phyloP scores from a whole-genome alignment of 1,140 invertebrate species.

The Chymomyza costata region DNA sequence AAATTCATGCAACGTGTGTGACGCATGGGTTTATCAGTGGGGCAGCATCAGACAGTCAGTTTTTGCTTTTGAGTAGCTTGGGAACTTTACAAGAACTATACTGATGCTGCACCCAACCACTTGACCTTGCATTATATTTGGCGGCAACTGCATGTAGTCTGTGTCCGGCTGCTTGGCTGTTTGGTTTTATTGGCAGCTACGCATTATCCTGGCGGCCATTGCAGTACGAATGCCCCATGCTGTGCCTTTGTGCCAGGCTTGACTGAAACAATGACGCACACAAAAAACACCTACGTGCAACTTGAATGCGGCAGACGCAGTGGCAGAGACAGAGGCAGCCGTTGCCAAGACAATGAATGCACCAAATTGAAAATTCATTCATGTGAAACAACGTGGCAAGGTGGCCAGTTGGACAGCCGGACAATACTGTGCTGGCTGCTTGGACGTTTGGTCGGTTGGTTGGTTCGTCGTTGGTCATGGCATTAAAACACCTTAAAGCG shows the following conservation, averaged over 20 bases:
- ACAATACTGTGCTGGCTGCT: constrained; percentile 26
- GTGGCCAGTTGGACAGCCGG: constrained; percentile 32
- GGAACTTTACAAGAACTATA: constrained; percentile 26
- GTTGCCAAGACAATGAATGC: constrained; percentile 68
- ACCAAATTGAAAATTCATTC: constrained; percentile 73
- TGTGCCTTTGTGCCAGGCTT: constrained; percentile 37
- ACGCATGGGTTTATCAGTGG: constrained; percentile 2
- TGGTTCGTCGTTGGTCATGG: constrained; percentile 11
- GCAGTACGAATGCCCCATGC: constrained; percentile 25
- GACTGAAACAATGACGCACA: constrained; percentile 58
- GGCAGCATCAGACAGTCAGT: constrained; percentile 19
- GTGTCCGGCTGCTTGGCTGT: constrained; percentile 3
- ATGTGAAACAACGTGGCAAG: constrained; percentile 54
- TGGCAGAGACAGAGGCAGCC: constrained; percentile 44
- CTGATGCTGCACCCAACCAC: constrained; percentile 9
- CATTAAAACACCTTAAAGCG: constrained; percentile 72
- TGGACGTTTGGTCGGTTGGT: constrained; percentile 13
- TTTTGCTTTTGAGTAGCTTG: neutral
- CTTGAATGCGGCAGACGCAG: constrained; percentile 40
- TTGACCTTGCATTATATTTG: constrained; percentile 29
- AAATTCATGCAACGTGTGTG: too few species aligned
- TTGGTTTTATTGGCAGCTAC: constrained; percentile 14
- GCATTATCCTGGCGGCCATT: constrained; percentile 32
- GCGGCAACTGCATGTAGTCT: too few species aligned
- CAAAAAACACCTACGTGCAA: constrained; percentile 62